These are phyloP conservation scores for Poecilia latipinna DNA, from an alignment of 2,113 vertebrate genomes.

Conservation along the genomic window DNA sequence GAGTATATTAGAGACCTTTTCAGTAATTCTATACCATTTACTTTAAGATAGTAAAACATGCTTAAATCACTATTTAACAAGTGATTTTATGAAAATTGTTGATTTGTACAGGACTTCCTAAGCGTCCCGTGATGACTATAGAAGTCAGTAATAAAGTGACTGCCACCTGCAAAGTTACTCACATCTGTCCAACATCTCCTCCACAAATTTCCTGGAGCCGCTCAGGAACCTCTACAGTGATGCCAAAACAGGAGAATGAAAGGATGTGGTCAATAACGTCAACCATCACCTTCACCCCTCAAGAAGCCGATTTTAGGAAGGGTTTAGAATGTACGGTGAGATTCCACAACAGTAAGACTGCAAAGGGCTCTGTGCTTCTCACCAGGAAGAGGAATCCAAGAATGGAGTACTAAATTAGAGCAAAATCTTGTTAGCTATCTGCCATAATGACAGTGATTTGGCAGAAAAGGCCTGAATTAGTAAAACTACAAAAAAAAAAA, in stretches of 20 bases:
- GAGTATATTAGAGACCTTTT: no score
- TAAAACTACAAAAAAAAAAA: no score
- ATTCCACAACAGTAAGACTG: not conserved
- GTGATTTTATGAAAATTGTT: not conserved
- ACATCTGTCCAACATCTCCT: not conserved
- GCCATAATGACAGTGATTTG: no score
- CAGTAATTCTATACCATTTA: no score
- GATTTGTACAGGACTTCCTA: not conserved
- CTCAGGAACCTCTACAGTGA: not conserved
- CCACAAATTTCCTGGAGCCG: not conserved
- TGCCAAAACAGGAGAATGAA: not conserved
- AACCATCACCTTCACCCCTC: not conserved
- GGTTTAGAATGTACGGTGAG: not conserved
- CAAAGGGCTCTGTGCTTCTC: not conserved
- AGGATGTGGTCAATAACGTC: not conserved
- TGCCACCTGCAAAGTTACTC: constrained; percentile 26
- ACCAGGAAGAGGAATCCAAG: not conserved
- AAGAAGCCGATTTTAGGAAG: not conserved
- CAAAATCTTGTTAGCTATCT: no score
- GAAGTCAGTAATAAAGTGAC: not conserved
- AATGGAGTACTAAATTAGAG: no score
- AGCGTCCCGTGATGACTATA: constrained; percentile 4
- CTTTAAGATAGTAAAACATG: no score
- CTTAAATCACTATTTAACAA: not conserved
- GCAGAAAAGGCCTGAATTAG: no score